These are phyloP conservation scores for Gambusia yucatana DNA, from an alignment of 2,797 vertebrate genomes.

Conservation along the genomic window DNA sequence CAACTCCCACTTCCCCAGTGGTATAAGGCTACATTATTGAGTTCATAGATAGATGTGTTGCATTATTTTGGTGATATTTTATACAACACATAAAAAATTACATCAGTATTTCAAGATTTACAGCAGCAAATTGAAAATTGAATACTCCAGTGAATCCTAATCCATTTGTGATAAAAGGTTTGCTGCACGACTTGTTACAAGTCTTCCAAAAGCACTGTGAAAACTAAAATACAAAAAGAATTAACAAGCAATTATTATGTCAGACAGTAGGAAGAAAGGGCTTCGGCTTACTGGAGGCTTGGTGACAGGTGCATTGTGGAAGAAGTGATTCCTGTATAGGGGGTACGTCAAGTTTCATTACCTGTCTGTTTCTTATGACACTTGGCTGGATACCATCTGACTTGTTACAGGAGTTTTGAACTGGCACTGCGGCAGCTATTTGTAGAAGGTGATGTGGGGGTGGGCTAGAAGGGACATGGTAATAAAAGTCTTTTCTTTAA, in stretches of 20 bases:
- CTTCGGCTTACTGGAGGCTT: constrained; percentile 90
- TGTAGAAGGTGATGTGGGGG: constrained; percentile 78
- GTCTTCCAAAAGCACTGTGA: constrained; percentile 88
- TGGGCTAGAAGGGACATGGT: not conserved
- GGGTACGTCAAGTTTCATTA: constrained; percentile 99
- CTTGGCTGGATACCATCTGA: constrained; percentile 92
- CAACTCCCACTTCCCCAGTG: not conserved
- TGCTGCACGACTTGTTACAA: constrained; percentile 91
- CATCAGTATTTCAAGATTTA: not conserved
- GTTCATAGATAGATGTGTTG: not conserved
- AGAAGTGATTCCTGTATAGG: constrained; percentile 94
- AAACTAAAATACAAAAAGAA: constrained; percentile 59
- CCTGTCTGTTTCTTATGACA: constrained; percentile 94
- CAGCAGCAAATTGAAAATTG: not conserved
- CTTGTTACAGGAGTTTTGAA: constrained; percentile 94
- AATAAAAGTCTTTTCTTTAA: constrained; percentile 47
- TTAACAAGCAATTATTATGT: constrained; percentile 95
- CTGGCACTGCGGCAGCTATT: constrained; percentile 82
- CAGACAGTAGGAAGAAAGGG: constrained; percentile 94
- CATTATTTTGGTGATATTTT: not conserved
- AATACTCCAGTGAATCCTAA: constrained; percentile 10
- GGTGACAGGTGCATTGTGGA: constrained; percentile 98
- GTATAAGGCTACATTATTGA: too few relatives aligned
- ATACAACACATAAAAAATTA: not conserved
- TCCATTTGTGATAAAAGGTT: constrained; percentile 78